A percentile compares a stretch with the other conserved stretches of the same genome.
Conservation (phyloP, 1,140 invertebrate species). For the Bombus terrestris region DNA sequence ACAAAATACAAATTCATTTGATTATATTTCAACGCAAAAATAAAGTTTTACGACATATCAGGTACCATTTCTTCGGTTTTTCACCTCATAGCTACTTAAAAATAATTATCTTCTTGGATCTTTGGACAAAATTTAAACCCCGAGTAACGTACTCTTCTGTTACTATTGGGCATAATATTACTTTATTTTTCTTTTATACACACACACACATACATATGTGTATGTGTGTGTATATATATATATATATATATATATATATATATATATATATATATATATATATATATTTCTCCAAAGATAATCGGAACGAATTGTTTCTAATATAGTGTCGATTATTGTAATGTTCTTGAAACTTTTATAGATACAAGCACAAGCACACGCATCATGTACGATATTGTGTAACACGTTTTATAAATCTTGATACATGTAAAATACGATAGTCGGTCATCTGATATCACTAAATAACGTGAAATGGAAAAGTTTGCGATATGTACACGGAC, state of each 20-base stretch:
- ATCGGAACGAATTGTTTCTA: not conserved
- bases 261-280: too few species aligned
- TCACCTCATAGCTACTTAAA: conserved; percentile 5
- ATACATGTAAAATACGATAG: conserved; percentile 39
- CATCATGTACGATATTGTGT: conserved; percentile 11
- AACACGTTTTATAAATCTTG: conserved; percentile 41
- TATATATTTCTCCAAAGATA: not conserved
- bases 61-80: conserved; percentile 38
- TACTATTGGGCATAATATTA: conserved; percentile 5
- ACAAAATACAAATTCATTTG: conserved; percentile 31
- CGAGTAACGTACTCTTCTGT: conserved; percentile 10
- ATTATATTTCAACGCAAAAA: conserved; percentile 35
- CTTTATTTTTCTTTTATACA: not conserved
- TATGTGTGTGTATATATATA: too few species aligned
- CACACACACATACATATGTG: not conserved
- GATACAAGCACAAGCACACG: conserved; percentile 22
- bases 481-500: conserved; percentile 29
- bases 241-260: too few species aligned
- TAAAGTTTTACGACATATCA: conserved; percentile 42
- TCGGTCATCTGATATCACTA: not conserved
- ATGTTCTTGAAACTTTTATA: not conserved
- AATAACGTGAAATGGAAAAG: conserved; percentile 2
- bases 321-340: not conserved
- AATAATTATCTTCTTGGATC: conserved; percentile 11
- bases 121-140: conserved; percentile 35